Evolutionary conservation across 2,797 vertebrate genomes (phyloP).

Genomic region (Pangasius mekongensis): DNA sequence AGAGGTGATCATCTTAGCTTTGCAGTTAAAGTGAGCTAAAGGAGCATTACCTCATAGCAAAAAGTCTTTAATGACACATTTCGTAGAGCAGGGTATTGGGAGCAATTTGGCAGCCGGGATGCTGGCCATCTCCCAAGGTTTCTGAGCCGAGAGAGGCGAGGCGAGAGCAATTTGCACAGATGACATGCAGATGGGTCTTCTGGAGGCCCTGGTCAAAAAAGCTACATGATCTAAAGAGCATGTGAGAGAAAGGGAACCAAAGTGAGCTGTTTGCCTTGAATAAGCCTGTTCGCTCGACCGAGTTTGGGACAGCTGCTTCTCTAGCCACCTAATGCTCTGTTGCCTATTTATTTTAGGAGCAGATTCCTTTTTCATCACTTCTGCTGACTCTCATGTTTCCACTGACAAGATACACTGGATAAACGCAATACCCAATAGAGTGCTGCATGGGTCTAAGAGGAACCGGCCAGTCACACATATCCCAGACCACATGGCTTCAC

Average conservation of each 20-base stretch:
- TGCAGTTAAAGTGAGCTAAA: slow-evolving; percentile 23
- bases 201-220: slow-evolving; percentile 42
- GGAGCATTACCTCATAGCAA: slow-evolving; percentile 31
- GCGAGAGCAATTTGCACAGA: slow-evolving; percentile 48
- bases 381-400: slow-evolving; percentile 36
- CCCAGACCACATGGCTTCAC: background rate
- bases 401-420: slow-evolving; percentile 21
- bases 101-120: slow-evolving; percentile 39
- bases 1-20: slow-evolving; percentile 34
- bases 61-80: slow-evolving; percentile 45
- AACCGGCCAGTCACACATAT: background rate
- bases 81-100: slow-evolving; percentile 26
- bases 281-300: background rate
- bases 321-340: background rate
- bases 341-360: slow-evolving; percentile 29
- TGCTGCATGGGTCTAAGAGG: background rate
- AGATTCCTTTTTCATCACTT: slow-evolving; percentile 20
- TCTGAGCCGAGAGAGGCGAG: slow-evolving; percentile 25
- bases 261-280: background rate
- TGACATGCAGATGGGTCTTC: slow-evolving; percentile 52
- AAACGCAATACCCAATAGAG: slow-evolving; percentile 17
- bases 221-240: slow-evolving; percentile 31
- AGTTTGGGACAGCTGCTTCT: background rate
- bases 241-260: background rate
- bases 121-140: slow-evolving; percentile 48